Evolutionary conservation across 2,113 vertebrate species (phyloP).

Genomic region (Lonchura striata): DNA sequence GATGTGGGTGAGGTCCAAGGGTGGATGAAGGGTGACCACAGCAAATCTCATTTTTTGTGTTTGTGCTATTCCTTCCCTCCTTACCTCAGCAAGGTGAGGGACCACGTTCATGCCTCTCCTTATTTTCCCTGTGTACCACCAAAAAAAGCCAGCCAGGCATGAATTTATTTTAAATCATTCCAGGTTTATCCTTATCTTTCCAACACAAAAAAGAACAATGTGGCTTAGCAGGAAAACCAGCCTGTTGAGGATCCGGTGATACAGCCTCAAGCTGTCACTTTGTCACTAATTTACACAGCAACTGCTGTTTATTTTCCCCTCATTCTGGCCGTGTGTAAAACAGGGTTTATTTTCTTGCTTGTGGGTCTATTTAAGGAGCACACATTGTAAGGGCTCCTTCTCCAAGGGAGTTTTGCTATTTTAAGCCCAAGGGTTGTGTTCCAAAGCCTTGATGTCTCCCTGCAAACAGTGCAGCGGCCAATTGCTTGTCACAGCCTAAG

Average conservation of each 20-base stretch:
- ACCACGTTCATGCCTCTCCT: fast-evolving
- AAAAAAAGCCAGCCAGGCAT: background rate
- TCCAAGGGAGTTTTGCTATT: background rate
- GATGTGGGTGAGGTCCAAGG: background rate
- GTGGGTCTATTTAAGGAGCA: background rate
- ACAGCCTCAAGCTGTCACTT: background rate
- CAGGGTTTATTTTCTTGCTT: background rate
- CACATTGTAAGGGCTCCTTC: background rate
- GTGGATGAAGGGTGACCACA: background rate
- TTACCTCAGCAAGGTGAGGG: background rate
- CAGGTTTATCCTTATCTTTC: background rate
- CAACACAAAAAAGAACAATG: background rate
- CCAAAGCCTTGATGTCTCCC: background rate
- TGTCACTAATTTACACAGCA: background rate
- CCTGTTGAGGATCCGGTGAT: background rate
- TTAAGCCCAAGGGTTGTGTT: background rate
- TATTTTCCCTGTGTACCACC: background rate
- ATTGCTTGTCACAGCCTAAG: background rate
- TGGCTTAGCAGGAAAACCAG: background rate
- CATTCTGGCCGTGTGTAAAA: background rate
- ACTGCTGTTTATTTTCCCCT: background rate
- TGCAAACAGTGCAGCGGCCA: background rate
- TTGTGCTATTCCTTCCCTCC: background rate
- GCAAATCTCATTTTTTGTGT: background rate
- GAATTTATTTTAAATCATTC: background rate